A percentile compares a stretch with the other conserved stretches of the same genome.
phyloP scores from a whole-genome alignment of 2,888 invertebrate genomes.

The Melipona bicolor region DNA sequence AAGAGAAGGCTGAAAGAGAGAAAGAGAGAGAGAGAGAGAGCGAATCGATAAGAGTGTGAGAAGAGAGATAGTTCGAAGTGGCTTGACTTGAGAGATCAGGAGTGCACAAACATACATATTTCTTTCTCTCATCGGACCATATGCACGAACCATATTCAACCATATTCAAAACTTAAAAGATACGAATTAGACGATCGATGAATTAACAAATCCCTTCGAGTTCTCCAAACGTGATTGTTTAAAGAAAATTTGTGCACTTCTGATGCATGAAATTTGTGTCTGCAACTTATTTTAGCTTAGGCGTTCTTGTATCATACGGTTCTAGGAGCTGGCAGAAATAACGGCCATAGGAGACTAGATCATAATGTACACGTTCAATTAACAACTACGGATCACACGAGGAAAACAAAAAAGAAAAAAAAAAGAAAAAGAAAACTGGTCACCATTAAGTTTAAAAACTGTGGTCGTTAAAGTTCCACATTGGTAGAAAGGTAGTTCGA shows the following conservation, averaged over 20 bases:
- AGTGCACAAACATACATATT: constrained; percentile 9
- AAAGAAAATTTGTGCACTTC: constrained; percentile 21
- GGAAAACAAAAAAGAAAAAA: not conserved
- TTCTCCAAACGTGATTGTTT: not conserved
- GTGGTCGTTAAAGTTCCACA: not conserved
- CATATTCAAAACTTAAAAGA: not conserved
- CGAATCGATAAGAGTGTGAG: not conserved
- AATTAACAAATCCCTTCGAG: not conserved
- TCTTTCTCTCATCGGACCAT: constrained; percentile 5
- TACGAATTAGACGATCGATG: not conserved
- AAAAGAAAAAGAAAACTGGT: constrained; percentile 29
- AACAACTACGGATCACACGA: constrained; percentile 43
- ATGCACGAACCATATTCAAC: not conserved
- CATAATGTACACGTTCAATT: constrained; percentile 56
- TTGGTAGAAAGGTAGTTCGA: not conserved
- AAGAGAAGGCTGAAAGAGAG: not conserved
- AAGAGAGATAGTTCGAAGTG: not conserved
- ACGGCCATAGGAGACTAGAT: constrained; percentile 54
- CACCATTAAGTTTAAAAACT: constrained; percentile 56
- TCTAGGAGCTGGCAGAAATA: constrained; percentile 44
- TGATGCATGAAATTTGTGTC: constrained; percentile 5
- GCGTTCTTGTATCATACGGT: constrained; percentile 38
- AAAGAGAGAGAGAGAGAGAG: not conserved
- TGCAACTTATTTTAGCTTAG: constrained; percentile 39
- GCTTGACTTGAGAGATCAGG: constrained; percentile 8